Percentiles rank a stretch among this genome's conserved stretches.
Evolutionary conservation across 2,113 vertebrate genomes (phyloP).

Genomic region (Tiliqua scincoides): DNA sequence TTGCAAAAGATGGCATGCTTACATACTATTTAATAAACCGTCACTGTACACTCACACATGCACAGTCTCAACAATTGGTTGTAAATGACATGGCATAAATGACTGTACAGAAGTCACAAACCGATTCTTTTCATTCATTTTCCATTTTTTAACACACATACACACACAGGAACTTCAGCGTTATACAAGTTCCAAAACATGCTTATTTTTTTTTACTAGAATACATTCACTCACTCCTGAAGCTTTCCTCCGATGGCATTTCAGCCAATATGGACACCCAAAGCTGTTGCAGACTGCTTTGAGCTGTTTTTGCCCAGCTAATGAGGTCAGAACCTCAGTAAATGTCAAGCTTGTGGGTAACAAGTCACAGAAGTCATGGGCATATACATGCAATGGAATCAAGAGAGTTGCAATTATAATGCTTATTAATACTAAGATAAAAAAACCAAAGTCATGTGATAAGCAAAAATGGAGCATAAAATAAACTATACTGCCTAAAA

Average conservation of each 20-base stretch:
- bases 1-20: neutral
- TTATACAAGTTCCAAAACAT: neutral
- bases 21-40: neutral
- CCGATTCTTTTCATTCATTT: neutral
- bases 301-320: conserved; percentile 54
- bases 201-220: neutral
- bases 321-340: conserved; percentile 53
- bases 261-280: conserved; percentile 24
- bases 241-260: conserved; percentile 29
- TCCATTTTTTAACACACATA: no score
- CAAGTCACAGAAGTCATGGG: neutral
- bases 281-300: neutral
- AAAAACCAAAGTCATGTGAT: conserved; percentile 9
- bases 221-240: conserved; percentile 17
- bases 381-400: conserved; percentile 34
- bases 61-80: neutral
- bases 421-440: conserved; percentile 39
- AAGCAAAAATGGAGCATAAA: neutral
- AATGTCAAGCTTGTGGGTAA: conserved; percentile 32
- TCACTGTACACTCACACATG: neutral
- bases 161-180: neutral
- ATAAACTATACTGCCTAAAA: neutral
- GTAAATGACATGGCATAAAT: neutral
- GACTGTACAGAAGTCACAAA: neutral
- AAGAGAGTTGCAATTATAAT: conserved; percentile 53